Evolutionary conservation across 2,888 invertebrate species (phyloP), one percentile per base, ranked within the genome.

Genomic region (Eristalis intricaria): DNA sequence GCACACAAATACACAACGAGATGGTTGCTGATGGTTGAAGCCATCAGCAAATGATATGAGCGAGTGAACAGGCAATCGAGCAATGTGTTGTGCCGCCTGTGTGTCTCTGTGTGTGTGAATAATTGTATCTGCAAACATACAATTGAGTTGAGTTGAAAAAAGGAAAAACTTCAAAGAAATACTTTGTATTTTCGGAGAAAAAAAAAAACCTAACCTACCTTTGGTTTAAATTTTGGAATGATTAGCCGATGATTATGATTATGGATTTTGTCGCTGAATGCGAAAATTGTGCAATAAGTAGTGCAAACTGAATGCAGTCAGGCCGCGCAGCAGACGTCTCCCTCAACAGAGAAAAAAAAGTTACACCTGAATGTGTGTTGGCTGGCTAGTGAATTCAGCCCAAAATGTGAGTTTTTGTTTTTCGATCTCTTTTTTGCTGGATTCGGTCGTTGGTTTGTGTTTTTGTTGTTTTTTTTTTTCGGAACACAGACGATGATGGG

Each of bases 1-100:
- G 19, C n/a, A 19, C 8, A 38, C 32, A 70, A 68, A 15, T 40
- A 78, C 22, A 71, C 69, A 29, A 69, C 66, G 68, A 66, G 66
- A 80, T 50, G 50, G 50, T 50, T 4, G 50, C 50, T 50, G n/a
- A 50, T 50, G 26, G 64, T 32, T 7, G 61, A 80, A 66, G 32
- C 60, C 65, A 11, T 35, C 35, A 61, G 22, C 26, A 73, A 43
- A 61, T 19, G n/a, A 58, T 13, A 8, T 10, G 40, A 35, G 22
- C 35, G 13, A 65, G 35, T 32, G 63, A 50, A 50, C 19, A 50
- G 50, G 32, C 7, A 15, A 61, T 10, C 8, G 43, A 29, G 61
- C 22, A 22, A 13, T 13, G 38, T 50, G 50, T 50, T 50, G 50
- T 50, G 50, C 32, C 32, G 32, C 32, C 32, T 8, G 50, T 1